Base-by-base conservation (phyloP, 2,888 invertebrate species). In the Aproaerema taeniolella region DNA sequence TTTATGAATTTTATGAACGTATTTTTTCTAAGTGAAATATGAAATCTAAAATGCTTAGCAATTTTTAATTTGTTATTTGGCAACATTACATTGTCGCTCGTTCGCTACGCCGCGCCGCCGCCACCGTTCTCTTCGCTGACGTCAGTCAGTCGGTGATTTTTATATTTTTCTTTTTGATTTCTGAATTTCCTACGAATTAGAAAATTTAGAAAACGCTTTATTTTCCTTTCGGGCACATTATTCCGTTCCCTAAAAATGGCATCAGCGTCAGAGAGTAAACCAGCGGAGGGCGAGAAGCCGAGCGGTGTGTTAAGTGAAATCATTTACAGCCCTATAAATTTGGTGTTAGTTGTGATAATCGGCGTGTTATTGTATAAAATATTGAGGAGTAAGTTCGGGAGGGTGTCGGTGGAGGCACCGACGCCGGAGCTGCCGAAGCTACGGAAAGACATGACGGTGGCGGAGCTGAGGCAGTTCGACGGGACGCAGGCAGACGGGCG, bases 401-500 rank as follows among this genome's bases (percentile, higher is more conserved):
- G 67, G 50, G 54, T 56, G 37, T 55, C 64, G 15, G 61, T 56
- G 9, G 76, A 78, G 45, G 42, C 61, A 38, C 59, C 67, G 31
- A 52, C 50, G 31, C 63, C 72, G 25, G 70, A 76, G 37, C 63
- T 97, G 52, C 95, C 96, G 8, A 95, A 93, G 79, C 67, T 98
- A 64, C 92, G 95, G 55, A 91, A 91, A 60, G 98, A 99, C 73
- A 96, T 98, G 87, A 96, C 95, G 2, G 87, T 95, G 29, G 90
- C 94, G 55, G 97, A 99, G 75, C 83, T 99, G 50, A 91, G 91
- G 52, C 90, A 92, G 53, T 98, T 91, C 71, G 95, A 98, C 71
- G 98, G 98, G 3, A 93, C 85, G 39, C 94, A 93, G 62, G 87
- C 91, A 17, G 97, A 97, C 64, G 96, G 96, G 15, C 88, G 98